These are phyloP conservation scores for Macrobrachium nipponense DNA, from an alignment of 1,140 invertebrate species.

Conservation along the genomic window DNA sequence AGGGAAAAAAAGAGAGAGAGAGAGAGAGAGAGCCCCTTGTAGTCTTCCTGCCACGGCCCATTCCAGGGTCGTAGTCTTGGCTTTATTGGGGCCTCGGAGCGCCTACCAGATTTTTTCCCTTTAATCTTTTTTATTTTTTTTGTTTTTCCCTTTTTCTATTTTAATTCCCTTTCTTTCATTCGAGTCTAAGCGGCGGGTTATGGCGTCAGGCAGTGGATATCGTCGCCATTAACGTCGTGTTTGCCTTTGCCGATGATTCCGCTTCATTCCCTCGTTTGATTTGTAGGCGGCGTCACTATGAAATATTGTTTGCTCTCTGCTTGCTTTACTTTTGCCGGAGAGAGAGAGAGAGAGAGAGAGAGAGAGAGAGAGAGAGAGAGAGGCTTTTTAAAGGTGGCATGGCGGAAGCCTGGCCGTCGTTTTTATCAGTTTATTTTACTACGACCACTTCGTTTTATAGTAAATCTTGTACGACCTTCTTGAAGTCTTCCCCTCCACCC, in stretches of 20 bases:
- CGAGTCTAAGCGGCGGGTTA: no score
- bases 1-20: constrained; percentile 13
- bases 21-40: constrained; percentile 34
- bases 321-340: background rate
- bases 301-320: no score
- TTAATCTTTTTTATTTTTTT: background rate
- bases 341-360: constrained; percentile 4
- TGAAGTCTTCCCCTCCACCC: constrained; percentile 12
- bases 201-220: no score
- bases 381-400: background rate
- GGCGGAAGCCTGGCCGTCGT: no score
- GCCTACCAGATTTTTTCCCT: background rate
- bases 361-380: constrained; percentile 11
- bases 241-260: no score
- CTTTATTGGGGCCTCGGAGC: background rate
- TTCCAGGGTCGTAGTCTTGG: constrained; percentile 15
- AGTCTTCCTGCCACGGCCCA: constrained; percentile 32
- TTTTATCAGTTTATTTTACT: no score
- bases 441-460: background rate
- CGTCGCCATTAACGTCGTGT: no score
- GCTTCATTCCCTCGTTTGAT: no score
- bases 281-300: no score
- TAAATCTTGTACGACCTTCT: background rate
- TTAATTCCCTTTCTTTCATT: no score
- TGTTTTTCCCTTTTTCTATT: background rate